Evolutionary conservation across 1,140 invertebrate genomes (phyloP).

Genomic region (Bombus huntii): DNA sequence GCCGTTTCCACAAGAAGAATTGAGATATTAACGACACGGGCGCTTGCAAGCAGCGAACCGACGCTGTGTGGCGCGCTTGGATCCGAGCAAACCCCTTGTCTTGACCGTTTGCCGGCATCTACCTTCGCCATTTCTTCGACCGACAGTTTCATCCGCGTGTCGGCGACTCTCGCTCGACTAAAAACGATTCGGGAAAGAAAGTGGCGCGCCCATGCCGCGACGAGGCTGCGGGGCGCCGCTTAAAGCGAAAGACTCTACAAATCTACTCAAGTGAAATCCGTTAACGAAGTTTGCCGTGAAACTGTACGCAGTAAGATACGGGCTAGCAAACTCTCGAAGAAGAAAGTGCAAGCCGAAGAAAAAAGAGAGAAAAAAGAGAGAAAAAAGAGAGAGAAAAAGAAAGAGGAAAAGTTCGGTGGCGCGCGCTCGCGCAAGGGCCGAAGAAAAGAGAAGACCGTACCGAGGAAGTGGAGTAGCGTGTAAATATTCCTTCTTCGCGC

Average conservation of each 20-base stretch:
- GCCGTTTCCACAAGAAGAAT: slow-evolving; percentile 54
- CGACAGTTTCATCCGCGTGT: slow-evolving; percentile 47
- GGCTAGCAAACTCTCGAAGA: slow-evolving; percentile 60
- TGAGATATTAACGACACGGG: slow-evolving; percentile 70
- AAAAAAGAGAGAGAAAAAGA: background rate
- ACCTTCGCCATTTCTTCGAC: background rate
- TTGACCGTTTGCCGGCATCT: background rate
- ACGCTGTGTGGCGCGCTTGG: no score
- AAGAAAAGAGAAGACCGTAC: background rate
- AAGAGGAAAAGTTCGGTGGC: background rate
- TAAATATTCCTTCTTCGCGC: slow-evolving; percentile 56
- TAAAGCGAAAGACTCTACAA: slow-evolving; percentile 37
- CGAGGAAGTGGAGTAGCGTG: slow-evolving; percentile 41
- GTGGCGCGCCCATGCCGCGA: slow-evolving; percentile 18
- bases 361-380: background rate
- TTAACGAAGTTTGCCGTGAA: slow-evolving; percentile 70
- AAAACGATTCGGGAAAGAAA: slow-evolving; percentile 56
- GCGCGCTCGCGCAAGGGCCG: background rate
- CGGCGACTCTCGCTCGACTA: slow-evolving; percentile 39
- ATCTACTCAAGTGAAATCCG: slow-evolving; percentile 63
- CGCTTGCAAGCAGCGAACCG: slow-evolving; percentile 50
- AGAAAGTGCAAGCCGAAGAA: background rate
- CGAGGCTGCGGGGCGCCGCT: background rate
- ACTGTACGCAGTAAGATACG: slow-evolving; percentile 62
- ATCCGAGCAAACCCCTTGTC: background rate